A percentile compares a stretch with the other conserved stretches of the same genome.
phyloP scores from a whole-genome alignment of 2,888 invertebrate species.

The Exocentrus adspersus region DNA sequence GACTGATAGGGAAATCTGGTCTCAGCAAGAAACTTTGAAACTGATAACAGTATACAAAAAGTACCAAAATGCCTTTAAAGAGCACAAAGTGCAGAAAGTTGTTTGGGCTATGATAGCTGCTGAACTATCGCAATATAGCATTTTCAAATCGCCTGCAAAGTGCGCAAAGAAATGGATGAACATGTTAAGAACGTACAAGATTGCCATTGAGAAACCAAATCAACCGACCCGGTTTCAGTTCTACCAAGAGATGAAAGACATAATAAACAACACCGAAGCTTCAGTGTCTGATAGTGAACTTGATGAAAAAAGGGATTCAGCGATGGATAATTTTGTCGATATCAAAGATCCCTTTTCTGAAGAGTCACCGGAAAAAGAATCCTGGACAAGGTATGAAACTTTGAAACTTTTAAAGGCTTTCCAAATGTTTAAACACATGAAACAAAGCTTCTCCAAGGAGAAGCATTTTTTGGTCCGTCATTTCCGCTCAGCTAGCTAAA shows the following conservation, averaged over 20 bases:
- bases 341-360: background rate
- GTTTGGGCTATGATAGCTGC: constrained; percentile 17
- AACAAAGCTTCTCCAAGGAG: constrained; percentile 10
- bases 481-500: constrained; percentile 16
- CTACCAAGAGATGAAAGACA: constrained; percentile 7
- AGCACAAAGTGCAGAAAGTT: background rate
- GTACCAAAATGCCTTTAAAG: constrained; percentile 11
- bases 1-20: constrained; percentile 17
- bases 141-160: constrained; percentile 11
- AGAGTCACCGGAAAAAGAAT: constrained; percentile 15
- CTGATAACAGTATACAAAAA: constrained; percentile 11
- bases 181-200: constrained; percentile 15
- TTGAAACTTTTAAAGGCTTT: constrained; percentile 22
- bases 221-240: constrained; percentile 12
- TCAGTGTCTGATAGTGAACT: constrained; percentile 10
- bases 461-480: constrained; percentile 23
- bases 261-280: constrained; percentile 8
- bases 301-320: background rate
- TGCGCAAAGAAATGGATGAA: constrained; percentile 24
- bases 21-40: constrained; percentile 16
- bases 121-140: constrained; percentile 8
- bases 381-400: constrained; percentile 26
- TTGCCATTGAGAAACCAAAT: constrained; percentile 11
- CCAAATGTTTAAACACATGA: constrained; percentile 17
- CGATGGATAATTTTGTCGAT: background rate